Evolutionary conservation across 2,888 invertebrate species (phyloP), one percentile per base, ranked within the genome.

Genomic region (Chloroclysta siterata): DNA sequence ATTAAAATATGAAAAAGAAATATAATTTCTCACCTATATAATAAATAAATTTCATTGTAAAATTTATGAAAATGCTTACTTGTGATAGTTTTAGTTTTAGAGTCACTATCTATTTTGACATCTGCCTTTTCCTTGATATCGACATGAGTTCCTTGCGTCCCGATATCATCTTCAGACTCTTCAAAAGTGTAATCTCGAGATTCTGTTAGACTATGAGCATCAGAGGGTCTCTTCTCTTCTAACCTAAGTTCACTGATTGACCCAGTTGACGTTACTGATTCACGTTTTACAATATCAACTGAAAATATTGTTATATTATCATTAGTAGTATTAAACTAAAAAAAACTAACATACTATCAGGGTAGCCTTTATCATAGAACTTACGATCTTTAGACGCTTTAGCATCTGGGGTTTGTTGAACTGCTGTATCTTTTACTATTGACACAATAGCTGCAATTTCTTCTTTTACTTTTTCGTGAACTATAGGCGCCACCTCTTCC

Each of bases 181-280:
- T 93, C 93, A 71, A 93, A 93, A 0, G 93, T 93, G 60, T 93
- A 93, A 71, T 93, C 93, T 68, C 88, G 84, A 0, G 93, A 93
- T 70, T 93, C 93, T 46, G 93, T 93, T 1, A 93, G 73, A 65
- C 93, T 93, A 33, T 89, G 87, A 50, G 93, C 93, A 74, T 93
- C 93, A 54, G 93, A 93, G 8, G 87, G 78, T 46, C 93, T 84
- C 73, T 93, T 93, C 68, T 93, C 93, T 70, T 91, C 90, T 59
- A 93, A 76, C 33, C 91, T 87, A 2, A 93, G 77, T 69, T 93
- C 93, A 70, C 87, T 79, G 6, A 87, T 72, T 11, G 92, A 93
- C 28, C 89, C 91, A 36, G 89, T 89, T 47, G 93, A 93, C 46
- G 91, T 91, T 3, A 93, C 89, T 39, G 93, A 93, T 66, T 90